A percentile compares a stretch with the other conserved stretches of the same genome.
phyloP scores from a whole-genome alignment of 2,888 invertebrate genomes.

The Biston betularia region DNA sequence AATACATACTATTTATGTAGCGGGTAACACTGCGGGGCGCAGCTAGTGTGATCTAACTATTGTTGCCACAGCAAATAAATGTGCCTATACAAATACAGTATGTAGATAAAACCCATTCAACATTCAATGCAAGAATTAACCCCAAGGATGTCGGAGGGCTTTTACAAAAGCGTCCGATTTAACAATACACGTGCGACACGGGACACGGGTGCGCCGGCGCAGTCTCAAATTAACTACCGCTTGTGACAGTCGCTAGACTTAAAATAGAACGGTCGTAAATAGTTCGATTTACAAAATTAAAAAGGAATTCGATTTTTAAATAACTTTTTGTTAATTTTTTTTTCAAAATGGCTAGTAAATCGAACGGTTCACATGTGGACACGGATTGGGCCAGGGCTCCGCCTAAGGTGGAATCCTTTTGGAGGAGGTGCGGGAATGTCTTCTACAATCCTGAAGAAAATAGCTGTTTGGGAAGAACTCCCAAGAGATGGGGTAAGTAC shows the following conservation, averaged over 20 bases:
- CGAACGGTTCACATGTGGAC: slow-evolving; percentile 65
- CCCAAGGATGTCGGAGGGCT: slow-evolving; percentile 27
- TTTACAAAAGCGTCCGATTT: slow-evolving; percentile 34
- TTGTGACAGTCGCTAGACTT: slow-evolving; percentile 50
- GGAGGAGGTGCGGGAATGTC: slow-evolving; percentile 59
- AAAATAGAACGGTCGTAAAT: slow-evolving; percentile 5
- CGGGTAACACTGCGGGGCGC: too few species aligned
- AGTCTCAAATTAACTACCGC: slow-evolving; percentile 53
- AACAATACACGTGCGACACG: slow-evolving; percentile 38
- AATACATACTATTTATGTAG: too few species aligned
- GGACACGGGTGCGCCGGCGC: slow-evolving; percentile 56
- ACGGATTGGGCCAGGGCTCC: slow-evolving; percentile 74
- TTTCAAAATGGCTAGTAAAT: slow-evolving; percentile 63
- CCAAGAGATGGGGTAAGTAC: slow-evolving; percentile 79
- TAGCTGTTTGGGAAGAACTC: slow-evolving; percentile 75
- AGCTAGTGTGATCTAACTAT: not conserved
- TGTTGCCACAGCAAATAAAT: not conserved
- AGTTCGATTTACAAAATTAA: slow-evolving; percentile 11
- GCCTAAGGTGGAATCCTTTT: slow-evolving; percentile 59
- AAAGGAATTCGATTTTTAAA: slow-evolving; percentile 6
- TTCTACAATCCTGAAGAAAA: slow-evolving; percentile 75
- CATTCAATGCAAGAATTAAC: not conserved
- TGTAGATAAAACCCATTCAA: slow-evolving; percentile 1
- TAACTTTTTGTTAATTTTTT: not conserved
- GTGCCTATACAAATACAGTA: too few species aligned